Base-by-base conservation (phyloP, 1,140 invertebrate genomes). In the Reticulitermes speratus region DNA sequence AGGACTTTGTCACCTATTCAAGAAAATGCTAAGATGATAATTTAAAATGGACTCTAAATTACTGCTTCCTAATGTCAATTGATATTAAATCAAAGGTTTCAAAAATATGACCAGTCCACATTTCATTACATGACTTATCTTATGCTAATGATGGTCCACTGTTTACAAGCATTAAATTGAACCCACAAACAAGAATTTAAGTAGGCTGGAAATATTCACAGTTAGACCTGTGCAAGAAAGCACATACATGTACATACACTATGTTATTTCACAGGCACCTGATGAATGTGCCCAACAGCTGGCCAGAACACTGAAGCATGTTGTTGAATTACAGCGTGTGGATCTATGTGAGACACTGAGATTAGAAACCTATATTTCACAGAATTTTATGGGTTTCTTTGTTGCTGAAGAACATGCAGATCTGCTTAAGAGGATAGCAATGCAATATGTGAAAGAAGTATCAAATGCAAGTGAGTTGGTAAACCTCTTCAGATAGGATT, bases 321-420 rank as follows among this genome's bases (percentile, higher is more conserved):
- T 96, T n/a, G 92, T 95, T 85, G 94, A 95, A 88, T 92, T 92
- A 88, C 93, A 95, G 65, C 93, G 94, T 52, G 87, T 86, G 45
- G 52, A 88, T 86, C 89, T 94, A 69, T 92, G 92, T 88, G 93
- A 94, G 75, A 92, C 92, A 30, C 90, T 97, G 1, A 94, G 94
- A 88, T 90, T 97, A 45, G 96, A 97, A 89, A 94, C 95, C 3
- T 97, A 97, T 89, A 93, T 96, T 81, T 97, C 96, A 45, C 94
- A 94, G 38, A 97, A 97, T 90, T 97, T 97, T 90, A 96, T 97
- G 94, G 96, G 96, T 0, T 93, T 97, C 30, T 97, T 97, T 91
- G 94, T 97, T 12, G 94, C 94, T 84, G 95, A 97, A 86, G 93
- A 95, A 88, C 94, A 96, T 91, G 95, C 95, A 0, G 94, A 95